A percentile compares a stretch with the other conserved stretches of the same genome.
phyloP scores from a whole-genome alignment of 2,113 vertebrate genomes.

The Melanocharis versteri region DNA sequence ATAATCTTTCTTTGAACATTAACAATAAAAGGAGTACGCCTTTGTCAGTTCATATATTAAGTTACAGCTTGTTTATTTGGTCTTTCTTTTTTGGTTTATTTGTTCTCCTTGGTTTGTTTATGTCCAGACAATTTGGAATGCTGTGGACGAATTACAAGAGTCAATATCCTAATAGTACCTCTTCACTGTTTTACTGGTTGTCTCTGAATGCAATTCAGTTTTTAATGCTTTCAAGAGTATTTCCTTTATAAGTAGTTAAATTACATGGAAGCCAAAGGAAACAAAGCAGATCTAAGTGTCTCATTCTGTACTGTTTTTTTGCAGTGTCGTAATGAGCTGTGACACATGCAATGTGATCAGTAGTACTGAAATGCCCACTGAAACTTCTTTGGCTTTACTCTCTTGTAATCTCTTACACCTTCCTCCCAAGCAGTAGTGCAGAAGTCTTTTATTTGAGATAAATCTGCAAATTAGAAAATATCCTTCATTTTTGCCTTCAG shows the following conservation, averaged over 20 bases:
- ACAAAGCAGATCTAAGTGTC: background rate
- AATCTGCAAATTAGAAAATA: background rate
- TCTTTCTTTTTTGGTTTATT: background rate
- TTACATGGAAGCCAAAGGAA: background rate
- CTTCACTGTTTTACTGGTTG: background rate
- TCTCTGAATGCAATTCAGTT: background rate
- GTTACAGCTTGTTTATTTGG: background rate
- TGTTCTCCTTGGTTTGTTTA: background rate
- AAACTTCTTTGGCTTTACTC: background rate
- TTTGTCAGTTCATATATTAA: background rate
- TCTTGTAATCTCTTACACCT: background rate
- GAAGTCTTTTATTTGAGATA: background rate
- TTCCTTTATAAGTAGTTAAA: background rate
- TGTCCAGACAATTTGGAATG: background rate
- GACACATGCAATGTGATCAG: background rate
- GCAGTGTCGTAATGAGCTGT: background rate
- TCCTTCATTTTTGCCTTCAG: background rate
- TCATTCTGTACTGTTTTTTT: background rate
- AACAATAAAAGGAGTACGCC: background rate
- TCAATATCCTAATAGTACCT: background rate
- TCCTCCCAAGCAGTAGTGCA: background rate
- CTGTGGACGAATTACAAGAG: background rate
- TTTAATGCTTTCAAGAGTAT: background rate
- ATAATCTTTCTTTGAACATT: background rate
- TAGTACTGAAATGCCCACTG: background rate